Evolutionary conservation across 2,113 vertebrate species (phyloP).

Genomic region (Takifugu flavidus): DNA sequence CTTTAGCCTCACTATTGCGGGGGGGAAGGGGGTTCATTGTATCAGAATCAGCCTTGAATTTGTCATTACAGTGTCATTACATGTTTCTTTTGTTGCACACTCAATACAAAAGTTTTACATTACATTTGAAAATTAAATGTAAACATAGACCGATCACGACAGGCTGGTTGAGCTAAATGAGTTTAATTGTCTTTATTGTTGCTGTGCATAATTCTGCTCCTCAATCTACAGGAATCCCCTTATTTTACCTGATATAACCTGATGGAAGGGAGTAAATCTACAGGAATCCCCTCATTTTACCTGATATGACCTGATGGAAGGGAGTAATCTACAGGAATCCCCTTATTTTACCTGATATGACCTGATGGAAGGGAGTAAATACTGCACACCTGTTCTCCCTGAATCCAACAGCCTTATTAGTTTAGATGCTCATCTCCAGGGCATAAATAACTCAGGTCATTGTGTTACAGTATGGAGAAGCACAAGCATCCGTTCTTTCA

Average conservation of each 20-base stretch:
- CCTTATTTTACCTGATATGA: neutral
- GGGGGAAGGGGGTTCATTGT: too few species aligned
- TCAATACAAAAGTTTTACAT: neutral
- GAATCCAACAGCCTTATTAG: neutral
- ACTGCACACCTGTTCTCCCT: neutral
- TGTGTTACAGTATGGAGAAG: neutral
- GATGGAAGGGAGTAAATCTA: neutral
- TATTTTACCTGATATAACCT: neutral
- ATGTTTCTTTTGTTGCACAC: neutral
- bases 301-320: neutral
- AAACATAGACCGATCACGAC: too few species aligned
- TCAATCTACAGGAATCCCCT: neutral
- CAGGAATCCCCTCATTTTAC: neutral
- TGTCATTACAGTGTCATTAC: too few species aligned
- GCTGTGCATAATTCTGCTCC: neutral
- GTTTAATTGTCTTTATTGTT: neutral
- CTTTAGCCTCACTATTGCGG: too few species aligned
- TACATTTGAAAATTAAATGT: too few species aligned
- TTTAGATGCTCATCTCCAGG: too few species aligned
- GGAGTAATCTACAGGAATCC: neutral
- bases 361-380: neutral
- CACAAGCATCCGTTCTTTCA: neutral
- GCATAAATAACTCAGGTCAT: neutral
- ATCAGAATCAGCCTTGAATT: too few species aligned
- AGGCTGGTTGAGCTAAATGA: too few species aligned